Conservation (phyloP, 2,113 vertebrate genomes). For the Callospermophilus lateralis region DNA sequence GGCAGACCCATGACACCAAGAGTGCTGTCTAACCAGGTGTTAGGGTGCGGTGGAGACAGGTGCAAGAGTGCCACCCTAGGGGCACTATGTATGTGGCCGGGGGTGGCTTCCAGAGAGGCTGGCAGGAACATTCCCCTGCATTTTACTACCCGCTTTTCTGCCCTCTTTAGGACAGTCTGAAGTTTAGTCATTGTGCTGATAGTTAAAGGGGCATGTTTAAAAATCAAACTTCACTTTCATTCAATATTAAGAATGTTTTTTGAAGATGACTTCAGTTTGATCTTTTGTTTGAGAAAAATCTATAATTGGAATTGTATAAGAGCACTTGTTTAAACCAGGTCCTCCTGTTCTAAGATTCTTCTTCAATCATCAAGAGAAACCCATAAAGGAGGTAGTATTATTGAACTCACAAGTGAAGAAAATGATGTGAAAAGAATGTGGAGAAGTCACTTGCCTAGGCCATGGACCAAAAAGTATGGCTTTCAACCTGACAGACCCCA, state of each 20-base stretch:
- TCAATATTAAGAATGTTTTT: neutral
- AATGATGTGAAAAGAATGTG: neutral
- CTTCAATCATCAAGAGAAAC: neutral
- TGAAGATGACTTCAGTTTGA: neutral
- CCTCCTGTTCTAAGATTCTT: neutral
- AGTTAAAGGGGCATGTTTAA: neutral
- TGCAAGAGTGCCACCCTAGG: fast-evolving
- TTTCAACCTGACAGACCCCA: fast-evolving
- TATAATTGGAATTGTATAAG: neutral
- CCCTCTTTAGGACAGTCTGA: neutral
- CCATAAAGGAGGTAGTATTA: neutral
- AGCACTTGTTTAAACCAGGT: neutral
- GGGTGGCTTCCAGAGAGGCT: too few species aligned
- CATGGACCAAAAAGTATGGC: too few species aligned
- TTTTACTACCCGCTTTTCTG: neutral
- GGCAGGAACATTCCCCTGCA: neutral
- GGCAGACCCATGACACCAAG: neutral
- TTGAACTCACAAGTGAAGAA: neutral
- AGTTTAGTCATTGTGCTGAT: neutral
- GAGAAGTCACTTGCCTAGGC: neutral
- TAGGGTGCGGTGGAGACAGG: neutral
- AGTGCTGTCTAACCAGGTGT: too few species aligned
- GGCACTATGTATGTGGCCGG: too few species aligned
- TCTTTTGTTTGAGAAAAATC: neutral
- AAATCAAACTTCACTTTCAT: neutral